Base-by-base conservation (phyloP, 1,140 invertebrate genomes). In the Hylaeus anthracinus region DNA sequence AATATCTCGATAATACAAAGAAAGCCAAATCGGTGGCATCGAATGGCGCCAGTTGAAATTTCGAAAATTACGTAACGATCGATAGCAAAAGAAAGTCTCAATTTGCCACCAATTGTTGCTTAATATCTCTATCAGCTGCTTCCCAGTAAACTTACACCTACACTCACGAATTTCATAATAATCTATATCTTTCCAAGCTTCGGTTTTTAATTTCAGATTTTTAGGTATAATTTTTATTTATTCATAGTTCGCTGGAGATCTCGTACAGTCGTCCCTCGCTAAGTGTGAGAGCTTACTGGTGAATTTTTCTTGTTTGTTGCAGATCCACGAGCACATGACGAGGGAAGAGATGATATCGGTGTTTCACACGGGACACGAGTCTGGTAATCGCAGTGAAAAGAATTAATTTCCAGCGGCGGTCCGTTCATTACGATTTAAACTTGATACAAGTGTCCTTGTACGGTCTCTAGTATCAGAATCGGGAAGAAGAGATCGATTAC, bases 291-390 rank as follows among this genome's bases (percentile, higher is more conserved):
- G 14, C 37, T 77, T 3, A 77, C 43, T n/a, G 37, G 2, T 45
- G 15, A 74, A 43, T 60, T 66, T 80, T 15, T 26, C 26, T 74
- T 86, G 88, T 84, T 92, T 92, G 91, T 95, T 95, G 60, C 95
- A 97, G 96, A 95, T 97, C 91, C 97, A 98, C 94, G 96, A 96
- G 93, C 95, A 96, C 90, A 97, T 98, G 97, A 96, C 96, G 82
- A 91, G 95, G 89, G 96, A 97, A 81, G 97, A 98, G 94, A 94
- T 97, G 90, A 94, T 95, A 89, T 95, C 94, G 87, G 95, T 97
- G 78, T 98, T 98, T 93, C 97, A 97, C 92, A 96, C 97, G 71
- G 96, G 95, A 90, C 95, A 96, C 90, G 95, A 96, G 88, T 94
- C 95, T 91, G 96, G 95, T 96, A 93, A 95, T 80, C 65, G 74